Conservation (phyloP, 2,797 vertebrate species). For the Xenopus petersii region DNA sequence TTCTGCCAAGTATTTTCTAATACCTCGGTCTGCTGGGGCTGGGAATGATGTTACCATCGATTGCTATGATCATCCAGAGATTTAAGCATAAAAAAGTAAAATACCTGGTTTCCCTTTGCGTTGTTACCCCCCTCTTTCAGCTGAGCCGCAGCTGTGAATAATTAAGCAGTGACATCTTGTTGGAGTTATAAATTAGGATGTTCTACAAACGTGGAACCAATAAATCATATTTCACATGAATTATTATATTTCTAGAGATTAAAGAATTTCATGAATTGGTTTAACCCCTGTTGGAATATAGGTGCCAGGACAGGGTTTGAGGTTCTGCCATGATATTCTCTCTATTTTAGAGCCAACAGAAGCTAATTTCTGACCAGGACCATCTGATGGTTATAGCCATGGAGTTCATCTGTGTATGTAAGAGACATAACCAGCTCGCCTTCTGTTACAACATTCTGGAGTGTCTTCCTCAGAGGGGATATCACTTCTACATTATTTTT, state of each 20-base stretch:
- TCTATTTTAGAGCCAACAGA: slow-evolving; percentile 79
- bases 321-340: neutral
- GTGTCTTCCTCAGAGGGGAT: slow-evolving; percentile 91
- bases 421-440: slow-evolving; percentile 83
- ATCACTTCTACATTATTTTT: slow-evolving; percentile 16
- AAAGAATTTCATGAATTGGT: slow-evolving; percentile 47
- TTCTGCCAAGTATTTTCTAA: neutral
- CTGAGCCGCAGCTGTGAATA: slow-evolving; percentile 25
- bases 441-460: slow-evolving; percentile 91
- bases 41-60: neutral
- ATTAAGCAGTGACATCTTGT: slow-evolving; percentile 31
- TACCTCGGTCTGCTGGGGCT: neutral
- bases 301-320: neutral
- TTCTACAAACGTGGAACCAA: slow-evolving; percentile 49
- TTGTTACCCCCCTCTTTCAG: neutral
- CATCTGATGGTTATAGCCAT: slow-evolving; percentile 82
- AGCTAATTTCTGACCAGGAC: slow-evolving; percentile 85
- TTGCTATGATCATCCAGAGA: neutral
- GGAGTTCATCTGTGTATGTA: slow-evolving; percentile 85
- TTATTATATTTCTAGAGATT: slow-evolving; percentile 48
- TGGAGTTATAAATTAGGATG: slow-evolving; percentile 46
- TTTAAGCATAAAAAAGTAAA: neutral
- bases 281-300: slow-evolving; percentile 51
- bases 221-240: slow-evolving; percentile 51
- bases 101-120: neutral